These are phyloP conservation scores for Paralichthys olivaceus DNA, from an alignment of 2,113 vertebrate species.

Conservation along the genomic window DNA sequence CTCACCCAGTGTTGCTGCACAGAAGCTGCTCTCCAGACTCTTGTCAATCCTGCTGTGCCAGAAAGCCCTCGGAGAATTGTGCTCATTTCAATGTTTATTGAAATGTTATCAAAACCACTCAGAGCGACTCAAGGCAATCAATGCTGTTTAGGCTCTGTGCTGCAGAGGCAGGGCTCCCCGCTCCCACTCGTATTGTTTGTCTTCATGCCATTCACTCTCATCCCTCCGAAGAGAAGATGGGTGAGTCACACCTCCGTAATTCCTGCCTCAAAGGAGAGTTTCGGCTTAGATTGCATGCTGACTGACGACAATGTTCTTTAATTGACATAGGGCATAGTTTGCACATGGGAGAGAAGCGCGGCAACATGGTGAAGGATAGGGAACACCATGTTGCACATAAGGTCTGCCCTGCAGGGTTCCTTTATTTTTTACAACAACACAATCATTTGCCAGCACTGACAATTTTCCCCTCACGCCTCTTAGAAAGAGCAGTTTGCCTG, in stretches of 20 bases:
- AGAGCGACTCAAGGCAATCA: constrained; percentile 71
- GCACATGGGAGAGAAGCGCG: constrained; percentile 24
- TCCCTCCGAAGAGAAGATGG: constrained; percentile 46
- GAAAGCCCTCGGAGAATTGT: constrained; percentile 52
- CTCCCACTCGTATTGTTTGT: constrained; percentile 60
- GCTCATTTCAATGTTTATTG: constrained; percentile 81
- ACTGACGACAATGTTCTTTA: constrained; percentile 61
- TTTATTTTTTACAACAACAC: constrained; percentile 22
- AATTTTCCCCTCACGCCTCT: constrained; percentile 19
- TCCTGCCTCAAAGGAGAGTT: constrained; percentile 36
- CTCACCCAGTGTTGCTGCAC: constrained; percentile 8
- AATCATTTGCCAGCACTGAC: constrained; percentile 15
- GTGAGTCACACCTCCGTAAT: constrained; percentile 62
- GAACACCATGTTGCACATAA: constrained; percentile 28
- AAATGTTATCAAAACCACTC: constrained; percentile 80
- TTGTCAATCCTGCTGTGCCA: constrained; percentile 58
- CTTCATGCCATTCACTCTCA: constrained; percentile 49
- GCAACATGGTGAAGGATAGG: constrained; percentile 18
- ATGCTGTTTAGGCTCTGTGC: constrained; percentile 65
- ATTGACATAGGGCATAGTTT: constrained; percentile 59
- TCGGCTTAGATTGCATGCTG: constrained; percentile 50
- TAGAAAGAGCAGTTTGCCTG: constrained; percentile 12
- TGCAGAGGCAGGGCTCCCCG: constrained; percentile 34
- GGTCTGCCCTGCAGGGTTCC: constrained; percentile 34
- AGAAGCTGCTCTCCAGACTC: constrained; percentile 42